Conservation (phyloP, 1,140 invertebrate species). For the Papilio aristodemus region DNA sequence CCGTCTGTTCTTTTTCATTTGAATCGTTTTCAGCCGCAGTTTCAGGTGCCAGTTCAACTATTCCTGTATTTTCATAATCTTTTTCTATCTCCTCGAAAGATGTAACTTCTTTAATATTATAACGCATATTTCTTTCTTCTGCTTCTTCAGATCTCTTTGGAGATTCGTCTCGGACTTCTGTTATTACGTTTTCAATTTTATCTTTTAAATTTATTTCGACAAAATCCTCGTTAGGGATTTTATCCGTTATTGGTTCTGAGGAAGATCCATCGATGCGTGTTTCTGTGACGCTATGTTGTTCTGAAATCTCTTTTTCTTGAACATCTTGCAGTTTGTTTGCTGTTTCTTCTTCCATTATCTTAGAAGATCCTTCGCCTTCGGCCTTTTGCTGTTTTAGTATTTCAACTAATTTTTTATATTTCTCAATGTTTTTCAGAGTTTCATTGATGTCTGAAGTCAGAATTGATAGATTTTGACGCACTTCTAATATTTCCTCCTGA, state of each 20-base stretch:
- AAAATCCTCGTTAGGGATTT: background rate
- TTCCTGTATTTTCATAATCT: background rate
- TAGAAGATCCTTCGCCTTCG: slow-evolving; percentile 34
- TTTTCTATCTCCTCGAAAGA: slow-evolving; percentile 23
- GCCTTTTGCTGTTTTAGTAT: slow-evolving; percentile 43
- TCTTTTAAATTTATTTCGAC: background rate
- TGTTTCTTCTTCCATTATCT: slow-evolving; percentile 30
- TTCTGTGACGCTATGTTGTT: background rate
- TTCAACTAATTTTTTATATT: slow-evolving; percentile 65
- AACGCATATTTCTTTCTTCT: background rate
- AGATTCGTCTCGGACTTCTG: background rate
- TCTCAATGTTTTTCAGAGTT: slow-evolving; percentile 66
- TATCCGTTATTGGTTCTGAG: background rate
- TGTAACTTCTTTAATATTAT: slow-evolving; percentile 1
- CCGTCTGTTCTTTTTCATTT: background rate
- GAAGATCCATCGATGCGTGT: background rate
- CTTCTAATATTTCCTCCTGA: slow-evolving; percentile 67
- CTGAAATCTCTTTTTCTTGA: background rate
- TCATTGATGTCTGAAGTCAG: slow-evolving; percentile 66
- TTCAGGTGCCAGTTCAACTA: background rate
- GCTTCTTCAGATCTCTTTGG: background rate
- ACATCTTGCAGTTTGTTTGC: background rate
- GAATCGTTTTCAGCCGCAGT: background rate
- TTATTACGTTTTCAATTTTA: background rate
- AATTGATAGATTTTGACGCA: slow-evolving; percentile 62